Percentiles rank a stretch among this genome's conserved stretches.
Evolutionary conservation across 64 coral and sea anemone species (phyloP).

Genomic region (Dendrophyllia cribrosa): DNA sequence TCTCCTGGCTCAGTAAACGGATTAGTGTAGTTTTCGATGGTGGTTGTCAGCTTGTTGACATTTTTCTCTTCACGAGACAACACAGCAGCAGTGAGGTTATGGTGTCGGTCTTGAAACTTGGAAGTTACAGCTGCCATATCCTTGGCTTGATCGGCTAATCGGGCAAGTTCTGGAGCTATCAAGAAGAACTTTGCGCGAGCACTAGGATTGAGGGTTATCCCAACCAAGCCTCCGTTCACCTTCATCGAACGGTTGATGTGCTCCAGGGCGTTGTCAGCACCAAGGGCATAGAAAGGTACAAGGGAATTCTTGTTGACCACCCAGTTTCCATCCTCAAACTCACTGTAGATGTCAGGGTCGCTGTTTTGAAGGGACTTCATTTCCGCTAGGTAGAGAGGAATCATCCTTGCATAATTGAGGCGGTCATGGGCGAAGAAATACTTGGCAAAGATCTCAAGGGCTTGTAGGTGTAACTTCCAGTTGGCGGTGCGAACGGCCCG

Average conservation of each 20-base stretch:
- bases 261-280: too few relatives aligned
- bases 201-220: too few relatives aligned
- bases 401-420: too few relatives aligned
- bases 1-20: constrained; percentile 15
- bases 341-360: too few relatives aligned
- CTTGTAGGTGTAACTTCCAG: constrained; percentile 23
- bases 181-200: too few relatives aligned
- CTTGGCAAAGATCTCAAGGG: constrained; percentile 23
- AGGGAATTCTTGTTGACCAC: too few relatives aligned
- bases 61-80: constrained; percentile 36
- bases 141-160: constrained; percentile 19
- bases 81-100: constrained; percentile 12
- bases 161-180: neutral
- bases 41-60: constrained; percentile 7
- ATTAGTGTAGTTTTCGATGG: constrained; percentile 37
- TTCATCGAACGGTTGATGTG: too few relatives aligned
- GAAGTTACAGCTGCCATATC: constrained; percentile 12
- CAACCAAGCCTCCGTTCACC: too few relatives aligned
- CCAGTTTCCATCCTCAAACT: too few relatives aligned
- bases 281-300: too few relatives aligned
- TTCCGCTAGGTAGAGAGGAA: too few relatives aligned
- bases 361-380: too few relatives aligned
- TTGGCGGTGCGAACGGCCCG: neutral
- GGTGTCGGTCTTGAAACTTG: constrained; percentile 8
- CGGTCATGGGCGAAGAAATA: constrained; percentile 25